Conservation (phyloP, 2,797 vertebrate genomes). For the Enteromius paludinosus region DNA sequence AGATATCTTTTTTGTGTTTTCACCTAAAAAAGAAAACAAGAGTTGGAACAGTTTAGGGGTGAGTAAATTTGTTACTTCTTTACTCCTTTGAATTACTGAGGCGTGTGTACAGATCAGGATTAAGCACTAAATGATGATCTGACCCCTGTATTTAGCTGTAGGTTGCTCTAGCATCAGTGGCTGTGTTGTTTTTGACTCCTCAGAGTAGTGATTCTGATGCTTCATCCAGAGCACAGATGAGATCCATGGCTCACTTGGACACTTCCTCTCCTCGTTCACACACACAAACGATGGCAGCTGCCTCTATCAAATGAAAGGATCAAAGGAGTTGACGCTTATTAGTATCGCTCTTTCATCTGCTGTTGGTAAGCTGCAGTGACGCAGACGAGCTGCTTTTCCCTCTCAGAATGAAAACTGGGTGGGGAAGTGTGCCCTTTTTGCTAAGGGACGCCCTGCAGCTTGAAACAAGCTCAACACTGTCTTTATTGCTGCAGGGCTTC, state of each 20-base stretch:
- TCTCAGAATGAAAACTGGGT: neutral
- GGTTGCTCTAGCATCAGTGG: neutral
- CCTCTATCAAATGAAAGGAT: conserved; percentile 47
- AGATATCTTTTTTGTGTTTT: neutral
- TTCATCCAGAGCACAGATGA: conserved; percentile 1
- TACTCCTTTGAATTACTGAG: neutral
- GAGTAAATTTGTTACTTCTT: neutral
- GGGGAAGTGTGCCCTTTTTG: conserved; percentile 9
- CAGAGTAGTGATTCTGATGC: neutral
- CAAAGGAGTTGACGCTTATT: conserved; percentile 36
- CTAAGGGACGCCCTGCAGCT: neutral
- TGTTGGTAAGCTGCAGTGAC: conserved; percentile 19
- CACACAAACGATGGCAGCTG: conserved; percentile 41
- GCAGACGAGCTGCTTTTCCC: neutral
- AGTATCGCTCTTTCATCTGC: conserved; percentile 47
- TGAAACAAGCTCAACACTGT: neutral
- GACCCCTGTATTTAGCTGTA: neutral
- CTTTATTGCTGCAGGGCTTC: conserved; percentile 1
- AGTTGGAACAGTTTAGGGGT: neutral
- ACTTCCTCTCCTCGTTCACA: conserved; percentile 3
- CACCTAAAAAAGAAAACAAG: neutral
- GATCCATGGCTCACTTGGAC: neutral
- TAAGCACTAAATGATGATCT: neutral
- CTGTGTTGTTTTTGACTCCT: neutral
- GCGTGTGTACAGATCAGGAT: neutral